Base-by-base conservation (phyloP, 1,140 invertebrate genomes). In the Thrips palmi region DNA sequence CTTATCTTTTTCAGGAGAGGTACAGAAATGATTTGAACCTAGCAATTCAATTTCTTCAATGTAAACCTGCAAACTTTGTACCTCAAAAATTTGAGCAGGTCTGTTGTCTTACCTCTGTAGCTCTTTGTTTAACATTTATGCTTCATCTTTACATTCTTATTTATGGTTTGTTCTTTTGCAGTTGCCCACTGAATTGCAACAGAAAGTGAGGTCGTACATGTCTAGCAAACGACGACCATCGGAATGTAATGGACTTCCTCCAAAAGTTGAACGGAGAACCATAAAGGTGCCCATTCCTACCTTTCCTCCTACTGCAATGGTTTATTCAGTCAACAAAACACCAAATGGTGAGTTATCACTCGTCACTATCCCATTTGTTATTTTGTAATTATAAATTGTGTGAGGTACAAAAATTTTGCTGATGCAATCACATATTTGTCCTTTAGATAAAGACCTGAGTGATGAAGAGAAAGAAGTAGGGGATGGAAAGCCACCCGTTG, bases 1-100 rank as follows among this genome's bases (percentile, higher is more conserved):
- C 14, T 43, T 33, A 28, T 23, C 12, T 33, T 31, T 32, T 65
- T 20, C 63, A 93, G 88, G 87, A 92, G 53, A 72, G 84, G 48
- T 93, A 91, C 59, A 78, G 86, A 61, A 86, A 80, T 58, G 91
- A 96, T 59, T 87, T 93, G 50, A 88, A 83, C 58, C 62, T 92
- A 56, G 88, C 88, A 33, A 88, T 93, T 45, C 86, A 92, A 60
- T 64, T 94, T 44, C 60, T 96, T 18, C 89, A 94, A 52, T 93
- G 87, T 57, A 93, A 92, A 57, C 88, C 89, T 45, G 82, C 84
- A 37, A 87, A 86, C 62, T 94, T 92, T 71, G 76, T 93, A 39
- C 74, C 85, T 33, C 88, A 91, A 51, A 87, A 84, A 61, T 71
- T 88, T 52, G 83, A 87, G 55, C 74, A 78, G 52, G 89, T 93